A percentile compares a stretch with the other conserved stretches of the same genome.
These are phyloP conservation scores for mouse (Mus musculus) DNA, from an alignment of 2,113 vertebrate genomes.

Conservation along the genomic window GRCm39 chr4:151941001-151941500, in stretches of 20 bases:
- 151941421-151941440: constrained; percentile 36
- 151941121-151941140: constrained; percentile 5
- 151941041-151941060: background rate
- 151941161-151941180: constrained; percentile 6
- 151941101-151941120: background rate
- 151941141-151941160: background rate
- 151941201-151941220: constrained; percentile 27
- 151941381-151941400: background rate
- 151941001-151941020: background rate
- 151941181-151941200: constrained; percentile 34
- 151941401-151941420: background rate
- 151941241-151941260: constrained; percentile 15
- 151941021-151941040: background rate
- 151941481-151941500: background rate
- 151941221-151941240: constrained; percentile 28
- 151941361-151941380: background rate
- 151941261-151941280: constrained; percentile 9
- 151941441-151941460: background rate
- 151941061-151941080: background rate
- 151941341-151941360: background rate
- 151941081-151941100: background rate
- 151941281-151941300: constrained; percentile 13
- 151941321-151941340: background rate
- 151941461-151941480: background rate
- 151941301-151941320: background rate